Percentiles rank a stretch among this genome's conserved stretches.
phyloP scores from a whole-genome alignment of 2,888 invertebrate genomes.

The Catocala fraxini region DNA sequence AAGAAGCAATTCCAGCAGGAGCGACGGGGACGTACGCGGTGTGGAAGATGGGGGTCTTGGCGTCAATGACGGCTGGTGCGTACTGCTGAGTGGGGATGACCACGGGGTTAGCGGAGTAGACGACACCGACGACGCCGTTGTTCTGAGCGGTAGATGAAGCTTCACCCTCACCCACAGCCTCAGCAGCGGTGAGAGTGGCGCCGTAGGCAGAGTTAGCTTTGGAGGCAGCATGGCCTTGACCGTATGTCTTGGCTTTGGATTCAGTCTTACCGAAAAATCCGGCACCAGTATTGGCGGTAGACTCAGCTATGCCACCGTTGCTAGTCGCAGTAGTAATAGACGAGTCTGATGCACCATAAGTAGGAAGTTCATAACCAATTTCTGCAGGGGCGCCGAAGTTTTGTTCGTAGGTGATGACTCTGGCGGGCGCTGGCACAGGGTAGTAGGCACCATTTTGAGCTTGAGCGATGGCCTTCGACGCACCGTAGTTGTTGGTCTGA shows the following conservation, averaged over 20 bases:
- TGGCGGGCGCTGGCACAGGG: conserved; percentile 69
- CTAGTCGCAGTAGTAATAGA: conserved; percentile 64
- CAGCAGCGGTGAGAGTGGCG: conserved; percentile 63
- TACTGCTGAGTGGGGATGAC: conserved; percentile 43
- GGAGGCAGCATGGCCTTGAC: conserved; percentile 72
- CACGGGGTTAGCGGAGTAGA: conserved; percentile 32
- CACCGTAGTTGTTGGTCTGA: conserved; percentile 37
- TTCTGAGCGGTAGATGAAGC: conserved; percentile 66
- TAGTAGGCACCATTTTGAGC: conserved; percentile 64
- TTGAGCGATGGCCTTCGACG: conserved; percentile 47
- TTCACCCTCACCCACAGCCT: conserved; percentile 64
- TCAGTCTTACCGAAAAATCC: conserved; percentile 64
- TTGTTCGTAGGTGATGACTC: conserved; percentile 74
- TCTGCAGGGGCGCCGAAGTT: conserved; percentile 59
- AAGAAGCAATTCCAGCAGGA: conserved; percentile 53
- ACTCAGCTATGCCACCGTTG: conserved; percentile 68
- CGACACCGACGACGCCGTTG: conserved; percentile 50
- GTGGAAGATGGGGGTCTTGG: conserved; percentile 65
- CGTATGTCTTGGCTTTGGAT: conserved; percentile 67
- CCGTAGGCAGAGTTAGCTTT: conserved; percentile 66
- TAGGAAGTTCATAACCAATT: conserved; percentile 51
- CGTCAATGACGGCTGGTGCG: conserved; percentile 52
- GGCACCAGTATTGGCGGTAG: conserved; percentile 66
- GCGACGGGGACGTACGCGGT: conserved; percentile 55
- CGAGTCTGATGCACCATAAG: conserved; percentile 62